A percentile compares a stretch with the other conserved stretches of the same genome.
Conservation (phyloP, 2,888 invertebrate species). For the Hydriomena furcata region DNA sequence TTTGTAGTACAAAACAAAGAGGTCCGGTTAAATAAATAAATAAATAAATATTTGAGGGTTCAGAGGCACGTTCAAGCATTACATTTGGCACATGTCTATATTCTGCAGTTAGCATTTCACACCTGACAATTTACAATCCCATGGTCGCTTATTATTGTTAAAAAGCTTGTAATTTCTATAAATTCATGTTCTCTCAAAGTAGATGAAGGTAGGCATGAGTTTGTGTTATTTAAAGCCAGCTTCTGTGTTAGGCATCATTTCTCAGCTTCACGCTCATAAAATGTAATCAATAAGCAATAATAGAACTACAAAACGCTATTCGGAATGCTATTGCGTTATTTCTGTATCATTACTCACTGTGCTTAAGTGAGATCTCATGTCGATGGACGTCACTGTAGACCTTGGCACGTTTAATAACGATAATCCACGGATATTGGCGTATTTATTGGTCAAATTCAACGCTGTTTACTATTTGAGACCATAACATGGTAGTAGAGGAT, state of each 20-base stretch:
- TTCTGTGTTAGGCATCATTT: background rate
- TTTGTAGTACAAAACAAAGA: too few species aligned
- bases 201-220: too few species aligned
- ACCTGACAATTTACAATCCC: too few species aligned
- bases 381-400: conserved; percentile 27
- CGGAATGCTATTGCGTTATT: conserved; percentile 6
- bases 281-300: conserved; percentile 7
- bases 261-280: conserved; percentile 8
- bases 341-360: conserved; percentile 23
- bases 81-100: too few species aligned
- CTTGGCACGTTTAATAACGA: conserved; percentile 29
- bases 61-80: too few species aligned
- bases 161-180: too few species aligned
- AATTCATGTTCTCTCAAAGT: too few species aligned
- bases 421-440: conserved; percentile 22
- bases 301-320: conserved; percentile 17
- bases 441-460: conserved; percentile 22
- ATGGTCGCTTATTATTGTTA: too few species aligned
- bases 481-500: conserved; percentile 4
- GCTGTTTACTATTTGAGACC: conserved; percentile 9
- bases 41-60: too few species aligned
- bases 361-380: conserved; percentile 18
- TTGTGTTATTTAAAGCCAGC: background rate
- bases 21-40: too few species aligned
- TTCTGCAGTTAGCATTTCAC: too few species aligned